Evolutionary conservation across 2,888 invertebrate species (phyloP).

Genomic region (Microctonus aethiopoides): DNA sequence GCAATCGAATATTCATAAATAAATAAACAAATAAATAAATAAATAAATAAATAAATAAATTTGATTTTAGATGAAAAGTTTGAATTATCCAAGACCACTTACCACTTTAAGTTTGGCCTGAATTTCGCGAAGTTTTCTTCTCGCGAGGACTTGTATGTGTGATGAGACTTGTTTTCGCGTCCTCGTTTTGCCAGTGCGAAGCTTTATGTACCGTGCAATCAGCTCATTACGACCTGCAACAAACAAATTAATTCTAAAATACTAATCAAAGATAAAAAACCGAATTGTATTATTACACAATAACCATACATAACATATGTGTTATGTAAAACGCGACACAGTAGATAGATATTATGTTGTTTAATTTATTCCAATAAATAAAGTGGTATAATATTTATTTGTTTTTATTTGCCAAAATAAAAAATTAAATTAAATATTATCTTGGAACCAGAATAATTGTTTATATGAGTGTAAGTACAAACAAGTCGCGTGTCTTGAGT

Average conservation of each 20-base stretch:
- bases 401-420: background rate
- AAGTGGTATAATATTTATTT: background rate
- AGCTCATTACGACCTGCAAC: constrained; percentile 98
- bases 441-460: background rate
- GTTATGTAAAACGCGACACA: background rate
- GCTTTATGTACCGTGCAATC: constrained; percentile 99
- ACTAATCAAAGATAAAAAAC: constrained; percentile 22
- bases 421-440: too few species aligned
- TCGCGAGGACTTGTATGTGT: constrained; percentile 99
- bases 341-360: background rate
- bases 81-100: constrained; percentile 63
- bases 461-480: constrained; percentile 13
- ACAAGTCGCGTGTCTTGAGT: constrained; percentile 20
- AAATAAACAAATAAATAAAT: too few species aligned
- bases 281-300: background rate
- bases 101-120: constrained; percentile 98
- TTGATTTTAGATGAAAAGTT: too few species aligned
- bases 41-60: too few species aligned
- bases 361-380: background rate
- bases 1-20: too few species aligned
- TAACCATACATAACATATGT: background rate
- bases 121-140: constrained; percentile 97
- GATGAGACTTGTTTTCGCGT: constrained; percentile 99
- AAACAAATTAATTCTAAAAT: constrained; percentile 40
- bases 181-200: constrained; percentile 99